Base-by-base conservation (phyloP, 2,113 vertebrate genomes). In the Pogona vitticeps region DNA sequence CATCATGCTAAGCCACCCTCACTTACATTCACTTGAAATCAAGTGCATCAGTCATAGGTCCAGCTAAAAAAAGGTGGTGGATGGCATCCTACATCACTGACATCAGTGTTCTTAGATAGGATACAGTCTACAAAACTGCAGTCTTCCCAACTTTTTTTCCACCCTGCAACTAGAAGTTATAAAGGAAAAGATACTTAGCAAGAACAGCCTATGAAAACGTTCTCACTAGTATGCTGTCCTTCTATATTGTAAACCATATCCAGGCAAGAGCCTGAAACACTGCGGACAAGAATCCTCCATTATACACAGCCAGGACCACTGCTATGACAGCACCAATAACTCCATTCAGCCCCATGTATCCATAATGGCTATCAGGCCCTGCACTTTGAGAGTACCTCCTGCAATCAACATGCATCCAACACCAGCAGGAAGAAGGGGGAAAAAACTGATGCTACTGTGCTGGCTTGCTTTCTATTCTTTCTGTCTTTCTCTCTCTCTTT, bases 401-500 rank as follows among this genome's bases (percentile, higher is more conserved):
- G 3, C 26, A n/a, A 33, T 59, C 28, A 65, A 40, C 38, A 23
- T 12, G 59, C 13, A 65, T 23, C 23, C 12, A 14, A 2, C 13
- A 14, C 23, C 6, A 78, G 63, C 61, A 85, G 75, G 52, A 80
- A 65, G 76, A 79, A 80, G 36, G 40, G 67, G 63, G 52, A 67
- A 21, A 26, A n/a, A 42, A 76, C 42, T 12, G 65, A 86, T 61
- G 36, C 65, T 31, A 12, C 28, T 26, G 36, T 9, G 38, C 17
- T 80, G 79, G 42, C 80, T 80, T 72, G 76, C 68, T 61, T 61
- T 76, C n/a, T 76, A 59, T 65, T 73, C 31, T 21, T 56, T 81
- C 46, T 75, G 36, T 56, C 31, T 76, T 36, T 81, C 36, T 2
- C 59, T 42, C 61, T 81, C 65, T 87, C 14, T n/a, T 21, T 58